phyloP scores from a whole-genome alignment of 2,113 vertebrate genomes.

The Trinectes maculatus region DNA sequence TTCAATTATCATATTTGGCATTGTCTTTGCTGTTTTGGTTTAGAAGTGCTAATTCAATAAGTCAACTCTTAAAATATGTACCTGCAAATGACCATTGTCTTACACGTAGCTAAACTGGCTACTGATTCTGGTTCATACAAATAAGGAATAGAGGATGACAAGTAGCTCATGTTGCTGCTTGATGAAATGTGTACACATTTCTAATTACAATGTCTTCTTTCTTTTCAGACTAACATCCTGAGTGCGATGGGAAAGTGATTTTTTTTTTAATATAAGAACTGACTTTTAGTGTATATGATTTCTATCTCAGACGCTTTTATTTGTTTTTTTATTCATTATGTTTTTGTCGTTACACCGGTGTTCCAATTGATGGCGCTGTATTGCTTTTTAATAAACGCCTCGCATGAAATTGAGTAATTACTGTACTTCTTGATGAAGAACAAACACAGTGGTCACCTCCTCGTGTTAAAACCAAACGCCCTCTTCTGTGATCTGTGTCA shows the following conservation, averaged over 20 bases:
- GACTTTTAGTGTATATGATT: conserved; percentile 16
- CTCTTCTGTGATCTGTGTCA: too few species aligned
- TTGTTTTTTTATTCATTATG: neutral
- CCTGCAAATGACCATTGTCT: too few species aligned
- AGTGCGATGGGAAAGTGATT: conserved; percentile 76
- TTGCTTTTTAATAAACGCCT: conserved; percentile 51
- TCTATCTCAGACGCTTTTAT: neutral
- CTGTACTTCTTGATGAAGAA: conserved; percentile 26
- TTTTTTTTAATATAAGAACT: neutral
- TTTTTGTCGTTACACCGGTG: conserved; percentile 58
- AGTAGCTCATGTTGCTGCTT: too few species aligned
- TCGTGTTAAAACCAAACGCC: too few species aligned
- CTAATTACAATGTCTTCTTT: neutral
- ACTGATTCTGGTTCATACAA: neutral
- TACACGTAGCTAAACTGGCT: neutral
- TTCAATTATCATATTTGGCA: neutral
- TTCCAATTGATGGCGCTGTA: conserved; percentile 45
- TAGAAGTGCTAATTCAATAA: too few species aligned
- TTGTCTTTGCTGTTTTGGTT: neutral
- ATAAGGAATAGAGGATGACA: too few species aligned
- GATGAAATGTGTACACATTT: neutral
- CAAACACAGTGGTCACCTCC: conserved; percentile 7
- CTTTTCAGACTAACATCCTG: conserved; percentile 79
- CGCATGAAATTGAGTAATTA: neutral
- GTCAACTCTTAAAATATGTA: too few species aligned